Base-by-base conservation (phyloP, 1,140 invertebrate species). In the Uloborus diversus region DNA sequence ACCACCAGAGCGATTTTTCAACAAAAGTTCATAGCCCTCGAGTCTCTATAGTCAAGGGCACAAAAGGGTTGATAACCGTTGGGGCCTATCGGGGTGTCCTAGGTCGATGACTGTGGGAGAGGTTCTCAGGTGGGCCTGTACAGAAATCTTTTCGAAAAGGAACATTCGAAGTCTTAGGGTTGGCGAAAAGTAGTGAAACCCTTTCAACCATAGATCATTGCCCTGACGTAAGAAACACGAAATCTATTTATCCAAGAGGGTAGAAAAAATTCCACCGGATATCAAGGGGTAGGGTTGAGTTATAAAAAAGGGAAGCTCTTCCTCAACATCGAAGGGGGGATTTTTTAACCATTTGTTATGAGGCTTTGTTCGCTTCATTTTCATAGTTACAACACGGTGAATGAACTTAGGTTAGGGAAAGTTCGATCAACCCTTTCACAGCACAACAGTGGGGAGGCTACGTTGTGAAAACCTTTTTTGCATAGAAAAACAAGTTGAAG, bases 401-500 rank as follows among this genome's bases (percentile, higher is more conserved):
- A 56, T 27, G 68, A 70, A 70, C 68, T 57, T 25, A 7, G 42
- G 25, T 13, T 28, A 14, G 42, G 23, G 32, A 70, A 57, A 56
- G 68, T 70, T 70, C 68, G 68, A 70, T 70, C 68, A 70, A 70
- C 68, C 51, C 68, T 70, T 57, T 70, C 51, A 20, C 23, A n/a
- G n/a, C n/a, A n/a, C n/a, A n/a, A n/a, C n/a, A 23, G 30, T 64
- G 13, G 25, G 64, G 28, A 3, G 47, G n/a, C n/a, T n/a, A n/a
- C n/a, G 20, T 20, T n/a, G 49, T 68, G 4, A 11, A 51, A 56
- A 30, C 32, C 47, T 68, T 68, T 68, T 23, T 53, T 49, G 30
- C n/a, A 47, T 53, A 33, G 68, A 33, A 70, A 70, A 70, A 57
- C 32, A 57, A 27, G 30, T 57, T 13, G 51, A 57, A 70, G 30